Conservation (phyloP, 2,113 vertebrate species). For the Spea bombifrons region DNA sequence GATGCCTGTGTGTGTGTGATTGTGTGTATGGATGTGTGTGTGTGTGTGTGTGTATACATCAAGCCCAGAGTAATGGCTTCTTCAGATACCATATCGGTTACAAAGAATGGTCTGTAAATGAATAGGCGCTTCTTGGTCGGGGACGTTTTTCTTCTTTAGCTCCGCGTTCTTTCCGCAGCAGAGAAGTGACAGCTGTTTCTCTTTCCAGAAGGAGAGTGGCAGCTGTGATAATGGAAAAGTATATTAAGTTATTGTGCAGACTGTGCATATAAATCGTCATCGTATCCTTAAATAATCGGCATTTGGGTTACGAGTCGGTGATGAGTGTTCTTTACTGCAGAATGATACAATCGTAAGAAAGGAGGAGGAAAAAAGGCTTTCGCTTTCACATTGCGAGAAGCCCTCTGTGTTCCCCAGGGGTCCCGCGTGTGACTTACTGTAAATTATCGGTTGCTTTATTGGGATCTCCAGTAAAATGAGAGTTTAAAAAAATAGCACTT, state of each 20-base stretch:
- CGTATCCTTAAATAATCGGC: not conserved
- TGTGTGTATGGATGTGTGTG: too few relatives aligned
- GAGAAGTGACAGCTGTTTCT: constrained; percentile 13
- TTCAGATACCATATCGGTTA: not conserved
- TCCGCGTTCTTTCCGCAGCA: constrained; percentile 11
- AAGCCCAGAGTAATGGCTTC: too few relatives aligned
- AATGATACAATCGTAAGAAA: not conserved
- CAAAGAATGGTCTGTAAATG: not conserved
- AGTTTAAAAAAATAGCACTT: too few relatives aligned
- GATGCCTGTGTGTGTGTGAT: too few relatives aligned
- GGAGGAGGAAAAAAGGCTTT: not conserved
- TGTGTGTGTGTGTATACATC: too few relatives aligned
- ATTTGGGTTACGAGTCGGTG: not conserved
- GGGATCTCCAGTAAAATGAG: not conserved
- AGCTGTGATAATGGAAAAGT: constrained; percentile 16
- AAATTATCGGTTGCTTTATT: constrained; percentile 1
- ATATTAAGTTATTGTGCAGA: not conserved
- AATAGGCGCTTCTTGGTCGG: not conserved
- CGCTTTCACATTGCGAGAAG: too few relatives aligned
- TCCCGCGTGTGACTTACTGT: not conserved
- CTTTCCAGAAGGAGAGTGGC: constrained; percentile 26
- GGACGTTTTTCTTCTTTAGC: not conserved
- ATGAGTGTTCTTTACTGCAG: not conserved
- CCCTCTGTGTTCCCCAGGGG: not conserved
- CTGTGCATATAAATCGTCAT: constrained; percentile 12